phyloP scores from a whole-genome alignment of 2,797 vertebrate genomes.

The Macropodus opercularis region DNA sequence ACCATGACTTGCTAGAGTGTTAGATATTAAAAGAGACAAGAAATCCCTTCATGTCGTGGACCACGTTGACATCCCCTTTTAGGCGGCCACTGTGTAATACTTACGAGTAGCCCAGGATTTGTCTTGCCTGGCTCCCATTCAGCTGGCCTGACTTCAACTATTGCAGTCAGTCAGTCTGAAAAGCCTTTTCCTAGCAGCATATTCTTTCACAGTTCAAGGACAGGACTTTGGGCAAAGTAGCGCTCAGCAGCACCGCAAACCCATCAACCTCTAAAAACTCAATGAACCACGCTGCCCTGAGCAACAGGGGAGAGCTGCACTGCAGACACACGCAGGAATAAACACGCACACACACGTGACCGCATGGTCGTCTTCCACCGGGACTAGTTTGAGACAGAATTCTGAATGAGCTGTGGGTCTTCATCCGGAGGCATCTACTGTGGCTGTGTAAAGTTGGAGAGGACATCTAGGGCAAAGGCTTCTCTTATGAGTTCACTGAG shows the following conservation, averaged over 20 bases:
- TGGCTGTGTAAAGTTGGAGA: conserved; percentile 54
- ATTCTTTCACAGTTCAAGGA: conserved; percentile 81
- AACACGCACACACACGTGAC: conserved; percentile 23
- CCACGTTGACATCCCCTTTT: conserved; percentile 50
- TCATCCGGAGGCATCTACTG: conserved; percentile 56
- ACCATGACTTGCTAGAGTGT: conserved; percentile 3
- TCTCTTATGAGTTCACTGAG: conserved; percentile 46
- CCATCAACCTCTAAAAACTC: conserved; percentile 80
- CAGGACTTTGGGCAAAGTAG: conserved; percentile 74
- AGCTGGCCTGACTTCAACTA: conserved; percentile 75
- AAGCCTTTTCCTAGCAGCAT: conserved; percentile 74
- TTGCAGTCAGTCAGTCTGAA: conserved; percentile 76
- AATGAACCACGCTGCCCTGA: conserved; percentile 73
- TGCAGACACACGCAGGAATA: conserved; percentile 30
- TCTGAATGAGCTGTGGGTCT: conserved; percentile 48
- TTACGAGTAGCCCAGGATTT: conserved; percentile 65
- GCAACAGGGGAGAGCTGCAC: conserved; percentile 68
- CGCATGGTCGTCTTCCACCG: conserved; percentile 38
- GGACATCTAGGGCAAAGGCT: conserved; percentile 56
- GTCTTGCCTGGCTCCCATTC: conserved; percentile 71
- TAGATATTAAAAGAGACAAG: conserved; percentile 48
- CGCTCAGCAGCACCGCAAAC: conserved; percentile 74
- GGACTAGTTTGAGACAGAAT: conserved; percentile 44
- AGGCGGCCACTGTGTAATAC: conserved; percentile 56
- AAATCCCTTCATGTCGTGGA: conserved; percentile 44